Percentiles rank a stretch among this genome's conserved stretches.
phyloP scores from a whole-genome alignment of 2,888 invertebrate genomes.

The Pristionchus mayeri region DNA sequence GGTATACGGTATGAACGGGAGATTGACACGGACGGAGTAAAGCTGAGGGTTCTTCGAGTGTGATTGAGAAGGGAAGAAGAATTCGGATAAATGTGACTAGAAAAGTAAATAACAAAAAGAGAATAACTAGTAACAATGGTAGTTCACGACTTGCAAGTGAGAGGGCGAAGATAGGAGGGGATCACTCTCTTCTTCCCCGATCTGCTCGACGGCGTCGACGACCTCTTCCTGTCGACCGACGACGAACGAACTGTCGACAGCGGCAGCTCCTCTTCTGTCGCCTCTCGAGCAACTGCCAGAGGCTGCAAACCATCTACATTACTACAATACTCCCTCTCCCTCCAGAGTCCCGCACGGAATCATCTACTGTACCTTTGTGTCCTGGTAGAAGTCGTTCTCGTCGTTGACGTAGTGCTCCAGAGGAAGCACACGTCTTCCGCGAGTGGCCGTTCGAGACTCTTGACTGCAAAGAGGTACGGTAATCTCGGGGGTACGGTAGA shows the following conservation, averaged over 20 bases:
- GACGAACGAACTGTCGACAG: not conserved
- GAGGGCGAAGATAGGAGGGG: conserved; percentile 25
- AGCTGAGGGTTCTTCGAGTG: not conserved
- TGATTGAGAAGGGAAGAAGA: not conserved
- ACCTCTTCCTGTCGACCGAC: not conserved
- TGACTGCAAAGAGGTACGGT: not conserved
- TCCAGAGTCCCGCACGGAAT: not conserved
- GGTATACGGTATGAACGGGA: conserved; percentile 16
- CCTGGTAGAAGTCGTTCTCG: conserved; percentile 2
- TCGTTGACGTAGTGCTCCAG: conserved; percentile 29
- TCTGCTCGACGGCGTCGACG: not conserved
- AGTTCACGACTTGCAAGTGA: conserved; percentile 19
- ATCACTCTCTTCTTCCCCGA: conserved; percentile 11
- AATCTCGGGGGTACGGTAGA: not conserved
- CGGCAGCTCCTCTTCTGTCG: not conserved
- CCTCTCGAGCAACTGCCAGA: not conserved
- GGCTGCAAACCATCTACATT: no score
- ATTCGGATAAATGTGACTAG: conserved; percentile 26
- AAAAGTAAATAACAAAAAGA: conserved; percentile 13
- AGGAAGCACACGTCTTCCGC: conserved; percentile 8
- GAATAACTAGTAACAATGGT: not conserved
- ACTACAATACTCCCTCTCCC: no score
- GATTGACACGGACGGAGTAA: not conserved
- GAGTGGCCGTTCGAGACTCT: not conserved
- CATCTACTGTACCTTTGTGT: conserved; percentile 25